Evolutionary conservation across 2,113 vertebrate species (phyloP).

Genomic region (Sphyrna mokarran): DNA sequence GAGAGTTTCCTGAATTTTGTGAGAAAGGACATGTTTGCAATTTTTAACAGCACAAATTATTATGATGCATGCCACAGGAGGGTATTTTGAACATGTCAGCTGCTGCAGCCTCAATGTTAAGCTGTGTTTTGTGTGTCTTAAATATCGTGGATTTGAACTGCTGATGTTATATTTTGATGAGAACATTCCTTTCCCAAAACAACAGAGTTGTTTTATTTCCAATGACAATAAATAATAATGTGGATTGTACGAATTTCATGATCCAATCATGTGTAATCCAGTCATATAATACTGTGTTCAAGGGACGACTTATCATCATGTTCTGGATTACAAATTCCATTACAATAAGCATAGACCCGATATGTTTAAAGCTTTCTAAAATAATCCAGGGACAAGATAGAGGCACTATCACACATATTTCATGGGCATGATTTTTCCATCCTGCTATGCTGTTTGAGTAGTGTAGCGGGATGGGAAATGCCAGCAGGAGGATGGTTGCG

Average conservation of each 20-base stretch:
- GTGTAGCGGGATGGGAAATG: too few species aligned
- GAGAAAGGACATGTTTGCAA: constrained; percentile 77
- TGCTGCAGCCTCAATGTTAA: neutral
- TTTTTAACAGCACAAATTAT: constrained; percentile 77
- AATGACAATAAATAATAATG: neutral
- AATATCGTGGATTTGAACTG: neutral
- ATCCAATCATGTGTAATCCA: neutral
- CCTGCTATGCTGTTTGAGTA: too few species aligned
- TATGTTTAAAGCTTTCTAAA: neutral
- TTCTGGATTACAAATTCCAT: neutral
- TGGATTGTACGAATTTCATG: neutral
- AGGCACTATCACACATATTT: neutral
- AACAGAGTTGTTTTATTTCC: constrained; percentile 28
- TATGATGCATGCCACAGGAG: constrained; percentile 75
- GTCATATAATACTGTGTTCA: neutral
- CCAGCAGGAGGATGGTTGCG: too few species aligned
- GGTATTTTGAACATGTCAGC: constrained; percentile 41
- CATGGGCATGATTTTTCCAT: too few species aligned
- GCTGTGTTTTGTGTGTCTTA: neutral
- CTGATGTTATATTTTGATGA: neutral
- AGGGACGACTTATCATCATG: neutral
- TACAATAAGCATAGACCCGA: neutral
- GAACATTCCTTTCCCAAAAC: neutral
- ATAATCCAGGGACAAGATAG: neutral
- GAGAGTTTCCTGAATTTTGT: constrained; percentile 80